These are phyloP conservation scores for Heteractis magnifica DNA, from an alignment of 92 coral and sea anemone species.

Conservation along the genomic window DNA sequence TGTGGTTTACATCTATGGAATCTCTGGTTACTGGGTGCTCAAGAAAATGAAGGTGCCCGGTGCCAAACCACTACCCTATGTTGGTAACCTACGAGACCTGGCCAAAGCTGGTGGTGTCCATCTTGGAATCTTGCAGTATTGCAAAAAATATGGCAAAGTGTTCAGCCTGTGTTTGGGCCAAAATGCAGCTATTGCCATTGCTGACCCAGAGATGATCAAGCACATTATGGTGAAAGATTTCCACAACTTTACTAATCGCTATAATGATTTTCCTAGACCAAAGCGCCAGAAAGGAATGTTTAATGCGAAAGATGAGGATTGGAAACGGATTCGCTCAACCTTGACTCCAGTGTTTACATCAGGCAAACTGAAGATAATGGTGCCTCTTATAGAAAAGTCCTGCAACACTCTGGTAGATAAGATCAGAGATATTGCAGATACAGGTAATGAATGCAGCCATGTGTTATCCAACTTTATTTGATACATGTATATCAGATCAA, in stretches of 20 bases:
- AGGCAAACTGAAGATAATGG: conserved; percentile 51
- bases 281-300: conserved; percentile 3
- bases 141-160: conserved; percentile 49
- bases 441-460: conserved; percentile 36
- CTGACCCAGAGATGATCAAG: conserved; percentile 58
- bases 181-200: conserved; percentile 43
- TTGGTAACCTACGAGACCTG: conserved; percentile 57
- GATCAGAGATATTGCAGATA: conserved; percentile 53
- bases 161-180: conserved; percentile 52
- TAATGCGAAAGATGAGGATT: conserved; percentile 48
- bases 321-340: conserved; percentile 65
- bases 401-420: conserved; percentile 48
- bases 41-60: conserved; percentile 51
- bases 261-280: not conserved
- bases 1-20: conserved; percentile 53
- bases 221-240: conserved; percentile 57
- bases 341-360: conserved; percentile 53
- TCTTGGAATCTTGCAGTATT: conserved; percentile 37
- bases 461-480: no score
- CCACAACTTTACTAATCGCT: conserved; percentile 53
- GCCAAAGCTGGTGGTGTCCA: conserved; percentile 52
- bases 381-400: conserved; percentile 61
- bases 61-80: conserved; percentile 46
- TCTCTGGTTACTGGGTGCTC: conserved; percentile 31
- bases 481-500: no score